phyloP scores from a whole-genome alignment of 2,797 vertebrate genomes.

The Graptemys geographica region DNA sequence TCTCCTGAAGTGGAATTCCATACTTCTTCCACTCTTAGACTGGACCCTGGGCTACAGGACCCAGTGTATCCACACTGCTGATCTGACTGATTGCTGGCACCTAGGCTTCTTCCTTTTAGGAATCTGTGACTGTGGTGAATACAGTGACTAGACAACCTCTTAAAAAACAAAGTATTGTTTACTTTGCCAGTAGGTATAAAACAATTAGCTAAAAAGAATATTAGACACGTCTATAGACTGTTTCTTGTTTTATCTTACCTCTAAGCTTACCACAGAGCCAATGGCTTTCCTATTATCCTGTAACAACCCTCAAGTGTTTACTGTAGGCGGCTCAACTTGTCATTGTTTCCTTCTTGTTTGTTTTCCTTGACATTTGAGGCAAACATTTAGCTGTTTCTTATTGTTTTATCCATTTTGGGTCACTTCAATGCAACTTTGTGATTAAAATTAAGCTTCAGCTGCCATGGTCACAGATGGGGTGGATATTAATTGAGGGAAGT shows the following conservation, averaged over 20 bases:
- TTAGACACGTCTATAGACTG: background rate
- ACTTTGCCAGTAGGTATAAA: slow-evolving; percentile 48
- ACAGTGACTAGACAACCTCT: slow-evolving; percentile 60
- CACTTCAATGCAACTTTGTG: slow-evolving; percentile 63
- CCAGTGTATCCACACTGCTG: slow-evolving; percentile 43
- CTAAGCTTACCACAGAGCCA: background rate
- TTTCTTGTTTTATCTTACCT: background rate
- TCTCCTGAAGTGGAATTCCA: background rate
- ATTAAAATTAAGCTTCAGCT: slow-evolving; percentile 69
- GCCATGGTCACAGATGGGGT: slow-evolving; percentile 53
- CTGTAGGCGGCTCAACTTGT: background rate
- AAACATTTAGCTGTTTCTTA: slow-evolving; percentile 50
- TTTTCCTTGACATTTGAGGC: background rate
- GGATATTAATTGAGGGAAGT: too few species aligned
- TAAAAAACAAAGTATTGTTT: slow-evolving; percentile 67
- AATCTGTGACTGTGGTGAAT: slow-evolving; percentile 46
- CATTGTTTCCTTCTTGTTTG: background rate
- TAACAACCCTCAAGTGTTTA: accelerated
- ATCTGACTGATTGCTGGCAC: slow-evolving; percentile 18
- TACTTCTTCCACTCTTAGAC: slow-evolving; percentile 37
- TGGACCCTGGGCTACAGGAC: slow-evolving; percentile 24
- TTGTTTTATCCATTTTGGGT: slow-evolving; percentile 63
- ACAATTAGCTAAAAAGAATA: slow-evolving; percentile 59
- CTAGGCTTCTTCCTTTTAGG: background rate
- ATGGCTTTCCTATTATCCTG: background rate